Conservation (phyloP, 2,888 invertebrate species). For the Celastrina argiolus region DNA sequence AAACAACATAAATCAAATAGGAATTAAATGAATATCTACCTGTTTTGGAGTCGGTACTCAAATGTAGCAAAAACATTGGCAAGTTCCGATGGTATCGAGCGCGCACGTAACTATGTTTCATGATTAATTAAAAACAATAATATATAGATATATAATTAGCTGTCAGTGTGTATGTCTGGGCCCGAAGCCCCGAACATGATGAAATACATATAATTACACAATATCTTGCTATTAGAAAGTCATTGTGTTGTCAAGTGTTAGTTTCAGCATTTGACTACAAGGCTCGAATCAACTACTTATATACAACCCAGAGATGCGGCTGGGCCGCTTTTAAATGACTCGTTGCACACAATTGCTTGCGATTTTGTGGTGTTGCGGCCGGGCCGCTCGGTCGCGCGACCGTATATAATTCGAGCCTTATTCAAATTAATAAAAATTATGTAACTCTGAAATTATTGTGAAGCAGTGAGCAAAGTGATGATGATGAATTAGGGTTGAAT, state of each 20-base stretch:
- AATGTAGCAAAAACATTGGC: constrained; percentile 51
- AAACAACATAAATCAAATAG: no score
- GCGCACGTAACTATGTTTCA: constrained; percentile 52
- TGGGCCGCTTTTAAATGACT: no score
- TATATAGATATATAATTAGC: constrained; percentile 52
- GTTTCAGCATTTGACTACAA: background rate
- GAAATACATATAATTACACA: background rate
- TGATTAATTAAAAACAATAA: constrained; percentile 65
- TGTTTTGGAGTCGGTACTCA: constrained; percentile 46
- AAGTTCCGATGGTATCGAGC: constrained; percentile 54
- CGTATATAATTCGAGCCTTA: no score
- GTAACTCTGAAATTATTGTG: no score
- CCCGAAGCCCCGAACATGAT: background rate
- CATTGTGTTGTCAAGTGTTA: background rate
- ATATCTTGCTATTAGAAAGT: background rate
- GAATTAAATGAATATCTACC: background rate
- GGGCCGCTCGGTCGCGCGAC: no score
- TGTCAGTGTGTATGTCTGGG: constrained; percentile 36
- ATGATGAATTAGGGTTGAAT: no score
- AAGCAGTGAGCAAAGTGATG: no score
- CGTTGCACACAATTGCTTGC: no score
- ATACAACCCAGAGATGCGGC: no score
- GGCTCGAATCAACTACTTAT: no score
- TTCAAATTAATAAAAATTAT: no score
- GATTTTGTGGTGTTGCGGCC: no score